Conservation (phyloP, 2,888 invertebrate species). For the Thecocarcelia acutangulata region DNA sequence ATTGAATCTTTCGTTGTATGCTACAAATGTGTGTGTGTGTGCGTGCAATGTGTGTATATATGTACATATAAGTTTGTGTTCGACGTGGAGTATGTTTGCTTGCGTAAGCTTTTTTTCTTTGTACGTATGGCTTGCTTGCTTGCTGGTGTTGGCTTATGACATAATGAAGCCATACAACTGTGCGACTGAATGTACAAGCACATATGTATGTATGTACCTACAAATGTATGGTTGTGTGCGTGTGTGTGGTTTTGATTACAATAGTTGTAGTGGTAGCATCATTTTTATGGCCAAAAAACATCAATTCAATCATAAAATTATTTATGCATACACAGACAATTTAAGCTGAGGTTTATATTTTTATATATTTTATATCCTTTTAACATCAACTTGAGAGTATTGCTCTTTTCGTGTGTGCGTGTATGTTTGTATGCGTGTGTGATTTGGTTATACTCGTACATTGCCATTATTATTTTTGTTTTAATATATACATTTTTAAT, state of each 20-base stretch:
- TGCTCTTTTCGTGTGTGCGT: not conserved
- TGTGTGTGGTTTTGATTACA: not conserved
- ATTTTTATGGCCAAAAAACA: slow-evolving; percentile 64
- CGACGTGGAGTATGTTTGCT: not conserved
- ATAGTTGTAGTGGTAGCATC: slow-evolving; percentile 11
- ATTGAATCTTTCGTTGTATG: slow-evolving; percentile 5
- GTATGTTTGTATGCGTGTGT: not conserved
- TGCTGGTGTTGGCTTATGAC: not conserved
- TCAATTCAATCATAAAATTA: slow-evolving; percentile 69
- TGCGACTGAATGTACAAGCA: not conserved
- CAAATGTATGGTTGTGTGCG: no score
- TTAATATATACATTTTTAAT: slow-evolving; percentile 55
- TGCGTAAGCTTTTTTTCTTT: no score
- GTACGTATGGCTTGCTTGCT: not conserved
- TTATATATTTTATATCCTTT: slow-evolving; percentile 31
- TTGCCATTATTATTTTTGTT: slow-evolving; percentile 8
- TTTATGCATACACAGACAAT: slow-evolving; percentile 61
- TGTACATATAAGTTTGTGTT: slow-evolving; percentile 3
- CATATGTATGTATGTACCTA: no score
- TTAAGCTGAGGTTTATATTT: slow-evolving; percentile 62
- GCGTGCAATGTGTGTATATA: no score
- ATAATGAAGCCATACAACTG: slow-evolving; percentile 32
- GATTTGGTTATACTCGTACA: not conserved
- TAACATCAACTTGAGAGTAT: slow-evolving; percentile 2
- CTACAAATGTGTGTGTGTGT: not conserved